These are phyloP conservation scores for Adelognathus sp. DNA, from an alignment of 2,888 invertebrate genomes.

Conservation along the genomic window DNA sequence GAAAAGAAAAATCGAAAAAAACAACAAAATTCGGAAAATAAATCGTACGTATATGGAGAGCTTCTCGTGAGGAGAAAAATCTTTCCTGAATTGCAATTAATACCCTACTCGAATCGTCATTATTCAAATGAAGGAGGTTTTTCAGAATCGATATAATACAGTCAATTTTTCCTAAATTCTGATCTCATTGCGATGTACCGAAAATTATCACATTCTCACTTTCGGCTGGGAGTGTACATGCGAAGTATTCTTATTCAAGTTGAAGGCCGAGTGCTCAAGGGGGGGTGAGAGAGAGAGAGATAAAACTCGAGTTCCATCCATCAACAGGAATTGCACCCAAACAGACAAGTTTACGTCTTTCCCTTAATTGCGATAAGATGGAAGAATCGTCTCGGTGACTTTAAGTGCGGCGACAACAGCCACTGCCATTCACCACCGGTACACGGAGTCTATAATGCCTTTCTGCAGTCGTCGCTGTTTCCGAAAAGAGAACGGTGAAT, in stretches of 20 bases:
- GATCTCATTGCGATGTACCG: no score
- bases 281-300: neutral
- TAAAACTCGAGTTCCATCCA: neutral
- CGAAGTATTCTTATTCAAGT: conserved; percentile 30
- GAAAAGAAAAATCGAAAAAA: no score
- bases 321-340: neutral
- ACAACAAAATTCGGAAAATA: no score
- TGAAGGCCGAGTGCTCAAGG: neutral
- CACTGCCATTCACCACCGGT: neutral
- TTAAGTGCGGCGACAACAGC: conserved; percentile 28
- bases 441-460: neutral
- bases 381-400: conserved; percentile 23
- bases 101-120: no score
- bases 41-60: no score
- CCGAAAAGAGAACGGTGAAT: neutral
- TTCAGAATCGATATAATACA: no score
- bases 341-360: neutral
- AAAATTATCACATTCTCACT: no score
- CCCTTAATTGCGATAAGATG: conserved; percentile 26
- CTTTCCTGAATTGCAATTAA: no score
- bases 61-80: no score
- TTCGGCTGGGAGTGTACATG: no score
- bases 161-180: no score
- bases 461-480: neutral
- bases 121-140: no score